phyloP scores from a whole-genome alignment of 2,888 invertebrate species.

The Orthosia gothica region DNA sequence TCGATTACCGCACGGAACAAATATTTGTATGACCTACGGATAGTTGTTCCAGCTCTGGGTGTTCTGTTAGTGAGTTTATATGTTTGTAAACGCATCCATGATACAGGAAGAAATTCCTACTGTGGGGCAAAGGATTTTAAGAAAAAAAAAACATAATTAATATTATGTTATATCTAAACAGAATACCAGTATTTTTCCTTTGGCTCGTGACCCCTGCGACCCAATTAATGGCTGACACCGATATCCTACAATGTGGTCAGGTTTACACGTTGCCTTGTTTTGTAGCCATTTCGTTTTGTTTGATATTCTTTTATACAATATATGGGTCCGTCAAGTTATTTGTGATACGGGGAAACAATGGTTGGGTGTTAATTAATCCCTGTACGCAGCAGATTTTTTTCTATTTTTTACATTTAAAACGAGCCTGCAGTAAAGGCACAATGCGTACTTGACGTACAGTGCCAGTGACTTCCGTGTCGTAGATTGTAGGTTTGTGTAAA shows the following conservation, averaged over 20 bases:
- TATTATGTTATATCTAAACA: not conserved
- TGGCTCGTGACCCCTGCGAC: slow-evolving; percentile 27
- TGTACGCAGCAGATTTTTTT: not conserved
- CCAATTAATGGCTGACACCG: slow-evolving; percentile 41
- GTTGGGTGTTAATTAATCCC: not conserved
- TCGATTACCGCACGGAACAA: too few species aligned
- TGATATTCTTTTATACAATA: slow-evolving; percentile 29
- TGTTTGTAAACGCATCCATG: too few species aligned
- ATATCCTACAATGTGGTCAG: slow-evolving; percentile 22
- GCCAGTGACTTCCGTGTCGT: too few species aligned
- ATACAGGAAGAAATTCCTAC: too few species aligned
- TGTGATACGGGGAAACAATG: not conserved
- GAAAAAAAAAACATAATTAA: too few species aligned
- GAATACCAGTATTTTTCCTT: slow-evolving; percentile 20
- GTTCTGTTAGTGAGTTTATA: too few species aligned
- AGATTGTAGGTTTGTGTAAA: too few species aligned
- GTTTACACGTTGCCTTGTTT: slow-evolving; percentile 12
- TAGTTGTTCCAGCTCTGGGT: too few species aligned
- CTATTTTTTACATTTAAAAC: not conserved
- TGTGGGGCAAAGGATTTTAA: too few species aligned
- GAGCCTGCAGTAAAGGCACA: too few species aligned
- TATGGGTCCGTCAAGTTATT: slow-evolving; percentile 17
- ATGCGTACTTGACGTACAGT: too few species aligned
- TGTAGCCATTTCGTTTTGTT: slow-evolving; percentile 13
- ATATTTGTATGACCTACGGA: too few species aligned